Base-by-base conservation (phyloP, 1,140 invertebrate species). In the Teleogryllus occipitalis region DNA sequence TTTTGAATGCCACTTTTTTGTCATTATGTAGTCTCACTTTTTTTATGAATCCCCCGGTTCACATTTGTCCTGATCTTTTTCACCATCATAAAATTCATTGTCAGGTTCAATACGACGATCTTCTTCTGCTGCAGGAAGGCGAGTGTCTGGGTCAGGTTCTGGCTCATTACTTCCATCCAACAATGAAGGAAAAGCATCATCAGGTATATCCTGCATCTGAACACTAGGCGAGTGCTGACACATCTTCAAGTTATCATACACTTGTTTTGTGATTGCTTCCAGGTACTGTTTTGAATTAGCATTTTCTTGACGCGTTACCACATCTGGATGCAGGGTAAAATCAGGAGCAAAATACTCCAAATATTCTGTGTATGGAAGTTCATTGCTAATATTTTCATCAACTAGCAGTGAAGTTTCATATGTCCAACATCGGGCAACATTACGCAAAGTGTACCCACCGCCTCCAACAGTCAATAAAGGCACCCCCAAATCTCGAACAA, bases 351-450 rank as follows among this genome's bases (percentile, higher is more conserved):
- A 99, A 84, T 97, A 98, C 84, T 98, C 96, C 54, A 97, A 90
- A 84, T 98, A 99, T 85, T 98, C 96, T 10, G 93, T 96, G 83
- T 96, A 96, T 0, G 97, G 97, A 47, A 98, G 87, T 84, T 98
- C 96, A 84, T 97, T 97, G 65, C 92, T 94, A 47, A 99, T 97
- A 74, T 93, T 91, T 84, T 97, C 94, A 83, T 98, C 96, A 0
- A 97, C 90, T 0, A 98, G 87, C 5, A 99, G 87, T 0, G 97
- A 98, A 0, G 98, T 99, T 87, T 99, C 98, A 83, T 99, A 98
- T 0, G 98, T 98, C 98, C 98, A 99, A 85, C 97, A 99, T 74
- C 98, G 89, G 0, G 98, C 98, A 0, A 99, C 98, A 86, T 99
- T 99, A 78, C 97, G 89, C 8, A 99, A 88, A 0, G 98, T 99